Evolutionary conservation across 1,140 invertebrate species (phyloP), one percentile per base, ranked within the genome.

Genomic region (Macrobrachium rosenbergii): DNA sequence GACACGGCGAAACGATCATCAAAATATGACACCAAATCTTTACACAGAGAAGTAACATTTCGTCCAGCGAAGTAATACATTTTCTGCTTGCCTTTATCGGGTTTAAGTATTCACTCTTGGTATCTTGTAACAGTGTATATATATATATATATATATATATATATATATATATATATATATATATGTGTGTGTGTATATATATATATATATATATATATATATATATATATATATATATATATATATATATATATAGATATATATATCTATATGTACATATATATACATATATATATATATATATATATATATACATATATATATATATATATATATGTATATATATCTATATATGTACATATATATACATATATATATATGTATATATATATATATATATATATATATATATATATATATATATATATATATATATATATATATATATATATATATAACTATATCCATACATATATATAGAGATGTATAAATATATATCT

Each of bases 391-490:
- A 64, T 64, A 64, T 64, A 64, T 64, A 64, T 64, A 64, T 64
- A 64, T 64, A 64, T 64, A 64, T 64, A 64, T 64, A 64, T 64
- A 64, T 64, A 64, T 64, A 64, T 64, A 64, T 64, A 64, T 64
- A 64, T 64, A 6, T 64, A 64, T 64, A 64, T 64, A 64, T 14
- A 64, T 64, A 64, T 14, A 64, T 64, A 64, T 64, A 64, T 64
- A 64, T 64, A 64, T 64, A 5, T 64, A 64, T 64, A n/a, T n/a
- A n/a, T n/a, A n/a, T n/a, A n/a, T n/a, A n/a, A n/a, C n/a, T n/a
- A n/a, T n/a, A n/a, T n/a, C 5, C 12, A 64, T 64, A 64, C 12
- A 64, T 64, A 64, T 64, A 64, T 64, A 64, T 64, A 64, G 5
- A 64, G 5, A 64, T 64, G 12, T 64, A 64, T 64, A 6, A 6